Evolutionary conservation across 2,888 invertebrate genomes (phyloP).

Genomic region (Drosophila trichaetosa): DNA sequence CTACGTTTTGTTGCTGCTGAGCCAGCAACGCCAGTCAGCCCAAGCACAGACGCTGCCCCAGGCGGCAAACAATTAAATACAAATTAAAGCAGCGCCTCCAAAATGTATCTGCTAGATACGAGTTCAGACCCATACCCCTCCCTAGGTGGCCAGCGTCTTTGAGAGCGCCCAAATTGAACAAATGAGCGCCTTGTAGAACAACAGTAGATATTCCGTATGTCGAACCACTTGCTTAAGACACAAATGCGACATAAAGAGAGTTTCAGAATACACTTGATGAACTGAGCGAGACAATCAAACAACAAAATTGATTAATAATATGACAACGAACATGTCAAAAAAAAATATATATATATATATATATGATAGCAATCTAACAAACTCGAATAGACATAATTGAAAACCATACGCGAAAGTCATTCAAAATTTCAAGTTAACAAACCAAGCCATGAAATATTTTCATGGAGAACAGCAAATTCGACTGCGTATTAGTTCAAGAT

Average conservation of each 20-base stretch:
- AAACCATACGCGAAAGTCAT: background rate
- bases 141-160: background rate
- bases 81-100: slow-evolving; percentile 41
- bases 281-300: background rate
- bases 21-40: slow-evolving; percentile 6
- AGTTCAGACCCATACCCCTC: background rate
- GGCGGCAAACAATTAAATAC: slow-evolving; percentile 41
- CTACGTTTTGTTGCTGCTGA: slow-evolving; percentile 16
- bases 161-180: slow-evolving; percentile 13
- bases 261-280: background rate
- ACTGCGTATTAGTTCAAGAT: background rate
- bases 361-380: background rate
- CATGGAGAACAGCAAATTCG: background rate
- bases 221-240: background rate
- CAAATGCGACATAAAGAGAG: background rate
- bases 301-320: background rate
- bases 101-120: slow-evolving; percentile 21
- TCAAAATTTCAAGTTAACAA: background rate
- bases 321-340: background rate
- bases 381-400: background rate
- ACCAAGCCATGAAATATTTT: background rate
- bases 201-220: background rate
- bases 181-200: slow-evolving; percentile 22
- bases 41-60: slow-evolving; percentile 4
- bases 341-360: background rate